Percentiles rank a stretch among this genome's conserved stretches.
Evolutionary conservation across 2,888 invertebrate genomes (phyloP).

Genomic region (Nephrocerus scutellatus): DNA sequence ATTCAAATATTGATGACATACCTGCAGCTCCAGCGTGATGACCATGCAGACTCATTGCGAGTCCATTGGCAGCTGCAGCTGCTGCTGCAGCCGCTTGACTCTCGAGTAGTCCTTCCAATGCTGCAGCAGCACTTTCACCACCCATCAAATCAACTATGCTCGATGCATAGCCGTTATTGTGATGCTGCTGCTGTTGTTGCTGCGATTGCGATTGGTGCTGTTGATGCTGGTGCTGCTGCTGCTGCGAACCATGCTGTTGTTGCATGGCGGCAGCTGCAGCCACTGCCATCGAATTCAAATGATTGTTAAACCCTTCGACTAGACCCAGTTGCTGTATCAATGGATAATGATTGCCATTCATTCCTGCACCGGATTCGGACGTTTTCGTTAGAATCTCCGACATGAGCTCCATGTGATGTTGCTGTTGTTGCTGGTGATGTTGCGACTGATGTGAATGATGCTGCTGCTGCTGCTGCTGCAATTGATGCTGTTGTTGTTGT

Average conservation of each 20-base stretch:
- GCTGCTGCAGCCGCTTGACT: constrained; percentile 24
- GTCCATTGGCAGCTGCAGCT: constrained; percentile 33
- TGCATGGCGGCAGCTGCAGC: constrained; percentile 19
- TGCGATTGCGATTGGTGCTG: constrained; percentile 42
- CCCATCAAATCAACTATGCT: too few species aligned
- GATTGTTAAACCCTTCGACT: constrained; percentile 33
- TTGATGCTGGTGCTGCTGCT: constrained; percentile 29
- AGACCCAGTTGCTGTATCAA: constrained; percentile 38
- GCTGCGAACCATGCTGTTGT: constrained; percentile 27
- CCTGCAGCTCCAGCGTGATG: too few species aligned
- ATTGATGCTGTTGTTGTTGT: constrained; percentile 38
- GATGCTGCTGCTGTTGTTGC: constrained; percentile 36
- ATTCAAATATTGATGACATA: constrained; percentile 38
- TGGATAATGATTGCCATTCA: constrained; percentile 42
- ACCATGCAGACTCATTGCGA: constrained; percentile 35
- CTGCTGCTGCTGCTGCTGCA: constrained; percentile 49
- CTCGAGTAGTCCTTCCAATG: too few species aligned
- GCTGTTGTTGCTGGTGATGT: constrained; percentile 40
- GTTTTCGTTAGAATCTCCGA: constrained; percentile 40
- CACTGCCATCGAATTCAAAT: constrained; percentile 31
- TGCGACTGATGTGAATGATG: constrained; percentile 23
- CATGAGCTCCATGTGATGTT: constrained; percentile 50
- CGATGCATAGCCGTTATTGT: constrained; percentile 44
- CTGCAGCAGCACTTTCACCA: constrained; percentile 30
- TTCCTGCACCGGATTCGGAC: constrained; percentile 32